These are phyloP conservation scores for Eubasilissa splendida DNA, from an alignment of 2,888 invertebrate genomes.

Conservation along the genomic window DNA sequence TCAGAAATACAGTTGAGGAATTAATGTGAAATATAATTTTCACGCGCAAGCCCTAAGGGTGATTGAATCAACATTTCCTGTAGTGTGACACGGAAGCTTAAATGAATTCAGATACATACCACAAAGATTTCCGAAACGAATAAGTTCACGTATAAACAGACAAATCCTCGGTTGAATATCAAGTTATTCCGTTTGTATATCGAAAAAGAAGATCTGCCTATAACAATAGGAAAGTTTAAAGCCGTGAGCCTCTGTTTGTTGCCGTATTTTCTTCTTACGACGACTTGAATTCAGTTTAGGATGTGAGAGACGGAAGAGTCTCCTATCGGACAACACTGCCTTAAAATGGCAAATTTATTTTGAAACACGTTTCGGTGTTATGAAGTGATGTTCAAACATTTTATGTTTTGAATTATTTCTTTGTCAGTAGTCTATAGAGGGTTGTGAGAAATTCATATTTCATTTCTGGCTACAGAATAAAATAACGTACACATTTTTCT, in stretches of 20 bases:
- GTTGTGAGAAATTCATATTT: no score
- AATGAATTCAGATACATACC: no score
- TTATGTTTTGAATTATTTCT: no score
- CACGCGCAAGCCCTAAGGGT: no score
- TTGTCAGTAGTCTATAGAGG: no score
- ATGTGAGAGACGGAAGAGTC: conserved; percentile 1
- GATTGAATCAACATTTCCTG: no score
- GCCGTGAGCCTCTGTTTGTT: conserved; percentile 34
- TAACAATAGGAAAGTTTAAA: conserved; percentile 43
- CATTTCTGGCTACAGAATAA: no score
- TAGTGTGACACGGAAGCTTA: no score
- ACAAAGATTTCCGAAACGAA: background rate
- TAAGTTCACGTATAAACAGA: conserved; percentile 23
- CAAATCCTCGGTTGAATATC: conserved; percentile 15
- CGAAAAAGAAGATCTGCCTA: conserved; percentile 35
- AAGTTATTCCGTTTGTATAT: conserved; percentile 36
- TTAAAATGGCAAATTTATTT: conserved; percentile 28
- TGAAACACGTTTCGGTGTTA: conserved; percentile 13
- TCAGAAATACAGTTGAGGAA: no score
- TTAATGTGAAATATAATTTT: no score
- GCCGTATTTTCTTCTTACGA: conserved; percentile 18
- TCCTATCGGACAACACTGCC: conserved; percentile 7
- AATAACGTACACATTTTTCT: no score
- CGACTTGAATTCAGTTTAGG: conserved; percentile 17
- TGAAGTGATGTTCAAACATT: background rate